phyloP scores from a whole-genome alignment of 2,797 vertebrate genomes.

The Sebastes iracundus region DNA sequence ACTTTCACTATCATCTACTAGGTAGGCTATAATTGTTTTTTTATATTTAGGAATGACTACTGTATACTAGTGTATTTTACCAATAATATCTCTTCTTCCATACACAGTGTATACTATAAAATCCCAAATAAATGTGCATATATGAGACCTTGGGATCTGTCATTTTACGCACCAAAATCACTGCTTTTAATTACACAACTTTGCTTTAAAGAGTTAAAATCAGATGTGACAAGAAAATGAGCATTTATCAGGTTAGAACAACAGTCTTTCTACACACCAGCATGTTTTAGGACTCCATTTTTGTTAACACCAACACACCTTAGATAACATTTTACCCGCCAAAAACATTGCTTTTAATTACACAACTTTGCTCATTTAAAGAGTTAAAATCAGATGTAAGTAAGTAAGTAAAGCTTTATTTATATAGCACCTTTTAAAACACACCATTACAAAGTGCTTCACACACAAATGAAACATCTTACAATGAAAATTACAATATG shows the following conservation, averaged over 20 bases:
- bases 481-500: too few relatives aligned
- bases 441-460: too few relatives aligned
- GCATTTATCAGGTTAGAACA: neutral
- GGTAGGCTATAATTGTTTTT: too few relatives aligned
- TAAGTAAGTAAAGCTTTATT: too few relatives aligned
- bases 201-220: neutral
- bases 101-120: neutral
- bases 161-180: too few relatives aligned
- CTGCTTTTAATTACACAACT: neutral
- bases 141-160: neutral
- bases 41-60: neutral
- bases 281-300: slow-evolving; percentile 46
- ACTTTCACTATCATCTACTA: neutral
- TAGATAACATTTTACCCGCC: neutral
- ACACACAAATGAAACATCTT: too few relatives aligned
- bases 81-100: neutral
- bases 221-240: neutral
- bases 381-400: neutral
- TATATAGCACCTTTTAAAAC: too few relatives aligned
- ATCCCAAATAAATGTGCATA: neutral
- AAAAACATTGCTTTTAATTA: neutral
- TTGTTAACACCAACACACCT: slow-evolving; percentile 41
- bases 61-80: neutral
- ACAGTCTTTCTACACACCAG: neutral
- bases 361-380: neutral